Evolutionary conservation across 1,140 invertebrate species (phyloP).

Genomic region (Macrosteles quadrilineatus): DNA sequence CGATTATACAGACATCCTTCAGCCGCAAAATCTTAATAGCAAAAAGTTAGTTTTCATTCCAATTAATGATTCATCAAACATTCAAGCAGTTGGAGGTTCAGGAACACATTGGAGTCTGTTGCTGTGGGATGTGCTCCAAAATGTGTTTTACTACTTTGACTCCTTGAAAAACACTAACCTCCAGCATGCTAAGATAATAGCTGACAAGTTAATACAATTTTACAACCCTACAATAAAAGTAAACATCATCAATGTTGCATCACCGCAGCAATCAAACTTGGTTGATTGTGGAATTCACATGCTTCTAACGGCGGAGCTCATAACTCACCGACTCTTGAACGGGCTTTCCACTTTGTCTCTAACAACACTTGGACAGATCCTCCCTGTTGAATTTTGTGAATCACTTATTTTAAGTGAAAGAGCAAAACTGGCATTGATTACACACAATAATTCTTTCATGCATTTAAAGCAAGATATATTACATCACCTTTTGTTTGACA

Average conservation of each 20-base stretch:
- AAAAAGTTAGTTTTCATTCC: constrained; percentile 20
- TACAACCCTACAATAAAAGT: background rate
- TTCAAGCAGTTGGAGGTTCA: background rate
- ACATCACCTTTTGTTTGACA: background rate
- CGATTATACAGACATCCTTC: background rate
- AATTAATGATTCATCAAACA: background rate
- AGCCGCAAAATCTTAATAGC: background rate
- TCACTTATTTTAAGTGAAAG: background rate
- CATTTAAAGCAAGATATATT: background rate
- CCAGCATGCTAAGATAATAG: background rate
- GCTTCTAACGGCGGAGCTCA: background rate
- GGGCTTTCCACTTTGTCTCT: background rate
- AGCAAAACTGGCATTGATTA: background rate
- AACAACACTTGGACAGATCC: background rate
- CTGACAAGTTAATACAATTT: background rate
- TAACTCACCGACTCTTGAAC: background rate
- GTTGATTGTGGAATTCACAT: constrained; percentile 6
- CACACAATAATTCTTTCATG: background rate
- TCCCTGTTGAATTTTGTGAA: background rate
- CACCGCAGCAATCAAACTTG: background rate
- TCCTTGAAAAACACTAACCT: background rate
- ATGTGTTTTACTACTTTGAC: constrained; percentile 2
- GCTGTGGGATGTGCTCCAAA: background rate
- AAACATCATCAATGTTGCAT: background rate
- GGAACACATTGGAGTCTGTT: constrained; percentile 10